These are phyloP conservation scores for Hemicordylus capensis DNA, from an alignment of 2,113 vertebrate genomes.

Conservation along the genomic window DNA sequence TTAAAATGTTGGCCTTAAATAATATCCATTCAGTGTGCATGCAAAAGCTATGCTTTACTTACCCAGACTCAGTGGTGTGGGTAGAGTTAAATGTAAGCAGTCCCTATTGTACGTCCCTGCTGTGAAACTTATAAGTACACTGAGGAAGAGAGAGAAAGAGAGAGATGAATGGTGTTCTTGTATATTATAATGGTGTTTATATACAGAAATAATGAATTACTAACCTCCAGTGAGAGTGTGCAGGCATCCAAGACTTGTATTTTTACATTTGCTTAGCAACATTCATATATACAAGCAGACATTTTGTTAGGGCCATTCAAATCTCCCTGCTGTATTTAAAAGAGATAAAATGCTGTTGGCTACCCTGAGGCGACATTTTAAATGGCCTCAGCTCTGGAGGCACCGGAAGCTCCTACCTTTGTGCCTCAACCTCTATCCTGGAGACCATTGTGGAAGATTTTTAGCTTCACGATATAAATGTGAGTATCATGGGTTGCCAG, in stretches of 20 bases:
- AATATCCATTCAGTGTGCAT: background rate
- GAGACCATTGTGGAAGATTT: background rate
- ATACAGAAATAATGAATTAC: background rate
- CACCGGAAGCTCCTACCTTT: background rate
- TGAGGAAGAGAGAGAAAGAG: background rate
- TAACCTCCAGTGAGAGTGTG: constrained; percentile 1
- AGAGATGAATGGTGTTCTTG: constrained; percentile 14
- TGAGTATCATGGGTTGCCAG: background rate
- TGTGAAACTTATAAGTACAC: accelerated
- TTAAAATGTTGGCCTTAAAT: background rate
- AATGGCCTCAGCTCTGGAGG: background rate
- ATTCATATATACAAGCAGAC: background rate
- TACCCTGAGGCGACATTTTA: background rate
- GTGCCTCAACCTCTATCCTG: background rate
- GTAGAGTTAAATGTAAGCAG: background rate
- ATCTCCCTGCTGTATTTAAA: background rate
- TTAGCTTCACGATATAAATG: background rate
- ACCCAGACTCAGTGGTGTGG: background rate
- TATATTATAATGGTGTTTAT: background rate
- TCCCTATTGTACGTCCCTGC: background rate
- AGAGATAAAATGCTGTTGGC: background rate
- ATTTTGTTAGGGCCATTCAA: background rate
- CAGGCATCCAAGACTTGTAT: constrained; percentile 27
- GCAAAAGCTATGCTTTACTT: background rate
- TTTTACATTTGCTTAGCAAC: constrained; percentile 14